Percentiles rank a stretch among this genome's conserved stretches.
Conservation (phyloP, 2,797 vertebrate genomes). For the Poecile montanus region DNA sequence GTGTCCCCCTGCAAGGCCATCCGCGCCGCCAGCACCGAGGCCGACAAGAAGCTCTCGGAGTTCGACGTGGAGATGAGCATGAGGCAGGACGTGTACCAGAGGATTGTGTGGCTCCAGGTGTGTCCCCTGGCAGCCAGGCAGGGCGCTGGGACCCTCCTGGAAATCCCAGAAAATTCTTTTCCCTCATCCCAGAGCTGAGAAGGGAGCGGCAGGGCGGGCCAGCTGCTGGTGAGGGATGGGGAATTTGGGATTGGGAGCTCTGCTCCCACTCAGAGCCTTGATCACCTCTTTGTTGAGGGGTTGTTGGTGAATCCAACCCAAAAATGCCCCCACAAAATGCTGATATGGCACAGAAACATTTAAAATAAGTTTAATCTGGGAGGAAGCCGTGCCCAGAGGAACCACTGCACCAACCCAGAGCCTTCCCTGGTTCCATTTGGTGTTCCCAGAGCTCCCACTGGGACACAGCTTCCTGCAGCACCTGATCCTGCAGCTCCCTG, state of each 20-base stretch:
- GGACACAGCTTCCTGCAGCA: background rate
- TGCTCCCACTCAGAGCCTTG: accelerated
- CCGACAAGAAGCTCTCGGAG: slow-evolving; percentile 92
- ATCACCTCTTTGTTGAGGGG: background rate
- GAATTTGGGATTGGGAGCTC: background rate
- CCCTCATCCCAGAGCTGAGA: accelerated
- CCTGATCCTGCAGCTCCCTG: background rate
- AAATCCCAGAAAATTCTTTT: accelerated
- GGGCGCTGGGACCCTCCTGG: background rate
- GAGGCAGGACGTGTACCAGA: slow-evolving; percentile 93
- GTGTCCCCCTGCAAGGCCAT: slow-evolving; percentile 88
- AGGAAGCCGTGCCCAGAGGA: accelerated
- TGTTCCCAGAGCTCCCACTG: background rate
- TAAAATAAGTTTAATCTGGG: too few species aligned
- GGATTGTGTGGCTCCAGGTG: slow-evolving; percentile 92
- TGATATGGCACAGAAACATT: accelerated
- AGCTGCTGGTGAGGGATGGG: background rate
- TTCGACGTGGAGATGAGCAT: slow-evolving; percentile 99
- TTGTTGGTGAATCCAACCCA: background rate
- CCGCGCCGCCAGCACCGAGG: slow-evolving; percentile 88
- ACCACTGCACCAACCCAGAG: background rate
- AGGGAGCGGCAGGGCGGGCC: accelerated
- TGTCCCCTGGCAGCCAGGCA: accelerated
- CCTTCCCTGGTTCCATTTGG: background rate
- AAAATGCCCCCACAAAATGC: accelerated